These are phyloP conservation scores for Oncorhynchus clarkii DNA, from an alignment of 2,113 vertebrate species.

Conservation along the genomic window DNA sequence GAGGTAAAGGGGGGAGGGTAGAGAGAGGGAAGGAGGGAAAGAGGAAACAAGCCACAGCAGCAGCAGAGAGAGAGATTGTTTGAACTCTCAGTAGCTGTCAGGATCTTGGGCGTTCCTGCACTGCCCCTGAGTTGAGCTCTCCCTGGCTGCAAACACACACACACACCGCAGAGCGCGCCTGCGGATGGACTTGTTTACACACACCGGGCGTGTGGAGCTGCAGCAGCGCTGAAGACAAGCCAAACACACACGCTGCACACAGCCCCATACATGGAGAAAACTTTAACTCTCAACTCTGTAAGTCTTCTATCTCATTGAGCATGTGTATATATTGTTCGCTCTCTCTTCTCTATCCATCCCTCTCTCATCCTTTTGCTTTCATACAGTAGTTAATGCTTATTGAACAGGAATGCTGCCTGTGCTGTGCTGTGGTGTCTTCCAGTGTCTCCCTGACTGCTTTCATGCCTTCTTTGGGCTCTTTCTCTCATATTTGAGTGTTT, in stretches of 20 bases:
- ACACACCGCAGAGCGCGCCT: constrained; percentile 38
- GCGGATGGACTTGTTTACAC: constrained; percentile 68
- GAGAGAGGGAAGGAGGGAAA: constrained; percentile 51
- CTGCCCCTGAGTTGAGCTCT: constrained; percentile 16
- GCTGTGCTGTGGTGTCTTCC: constrained; percentile 28
- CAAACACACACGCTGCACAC: constrained; percentile 37
- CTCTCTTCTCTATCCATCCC: background rate
- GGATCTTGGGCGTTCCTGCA: constrained; percentile 51
- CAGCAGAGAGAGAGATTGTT: constrained; percentile 58
- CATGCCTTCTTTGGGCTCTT: constrained; percentile 50
- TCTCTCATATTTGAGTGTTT: constrained; percentile 49
- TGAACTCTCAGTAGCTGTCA: constrained; percentile 67
- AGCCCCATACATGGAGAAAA: constrained; percentile 81
- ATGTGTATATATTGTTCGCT: background rate
- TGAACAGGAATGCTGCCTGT: background rate
- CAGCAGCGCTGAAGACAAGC: constrained; percentile 64
- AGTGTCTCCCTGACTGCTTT: constrained; percentile 21
- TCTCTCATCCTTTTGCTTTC: background rate
- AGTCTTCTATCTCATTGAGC: constrained; percentile 44
- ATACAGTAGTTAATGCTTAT: background rate
- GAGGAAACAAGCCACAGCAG: constrained; percentile 16
- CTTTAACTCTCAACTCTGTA: constrained; percentile 80
- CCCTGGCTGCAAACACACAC: constrained; percentile 37
- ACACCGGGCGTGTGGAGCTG: constrained; percentile 60
- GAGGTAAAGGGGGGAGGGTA: constrained; percentile 23